A percentile compares a stretch with the other conserved stretches of the same genome.
phyloP scores from a whole-genome alignment of 2,888 invertebrate species.

The Pandemis cinnamomeana region DNA sequence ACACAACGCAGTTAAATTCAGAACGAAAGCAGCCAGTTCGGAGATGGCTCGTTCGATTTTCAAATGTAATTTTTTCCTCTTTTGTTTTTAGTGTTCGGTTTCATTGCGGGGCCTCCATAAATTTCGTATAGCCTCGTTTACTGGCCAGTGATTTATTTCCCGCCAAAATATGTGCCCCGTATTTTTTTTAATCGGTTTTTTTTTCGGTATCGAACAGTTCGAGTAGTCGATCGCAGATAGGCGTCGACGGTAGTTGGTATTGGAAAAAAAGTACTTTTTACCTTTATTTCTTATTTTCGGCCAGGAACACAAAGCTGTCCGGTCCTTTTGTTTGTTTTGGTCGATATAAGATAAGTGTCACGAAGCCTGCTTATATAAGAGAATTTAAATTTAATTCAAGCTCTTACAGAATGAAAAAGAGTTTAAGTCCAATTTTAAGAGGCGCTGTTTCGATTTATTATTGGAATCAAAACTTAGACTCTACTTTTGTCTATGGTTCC shows the following conservation, averaged over 20 bases:
- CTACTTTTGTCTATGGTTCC: background rate
- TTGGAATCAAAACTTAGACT: background rate
- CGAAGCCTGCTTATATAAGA: slow-evolving; percentile 47
- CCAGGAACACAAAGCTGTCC: slow-evolving; percentile 67
- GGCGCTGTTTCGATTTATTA: background rate
- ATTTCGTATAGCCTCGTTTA: slow-evolving; percentile 79
- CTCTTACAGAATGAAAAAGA: background rate
- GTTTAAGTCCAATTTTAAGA: background rate
- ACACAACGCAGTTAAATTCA: background rate
- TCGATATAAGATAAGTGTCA: slow-evolving; percentile 70
- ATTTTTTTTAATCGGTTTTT: slow-evolving; percentile 62
- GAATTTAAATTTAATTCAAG: slow-evolving; percentile 18
- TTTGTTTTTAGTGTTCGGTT: slow-evolving; percentile 64
- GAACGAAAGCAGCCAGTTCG: slow-evolving; percentile 22
- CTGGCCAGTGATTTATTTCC: slow-evolving; percentile 80
- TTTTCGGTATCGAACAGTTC: slow-evolving; percentile 76
- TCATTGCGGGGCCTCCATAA: slow-evolving; percentile 75
- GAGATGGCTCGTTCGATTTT: slow-evolving; percentile 51
- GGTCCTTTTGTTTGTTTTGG: slow-evolving; percentile 59
- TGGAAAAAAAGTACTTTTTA: slow-evolving; percentile 63
- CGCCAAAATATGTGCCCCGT: slow-evolving; percentile 81
- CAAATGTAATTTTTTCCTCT: slow-evolving; percentile 65
- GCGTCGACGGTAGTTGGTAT: slow-evolving; percentile 78
- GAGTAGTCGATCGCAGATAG: slow-evolving; percentile 82
- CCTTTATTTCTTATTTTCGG: slow-evolving; percentile 55